Base-by-base conservation (phyloP, 2,113 vertebrate genomes). In the Jaculus jaculus region DNA sequence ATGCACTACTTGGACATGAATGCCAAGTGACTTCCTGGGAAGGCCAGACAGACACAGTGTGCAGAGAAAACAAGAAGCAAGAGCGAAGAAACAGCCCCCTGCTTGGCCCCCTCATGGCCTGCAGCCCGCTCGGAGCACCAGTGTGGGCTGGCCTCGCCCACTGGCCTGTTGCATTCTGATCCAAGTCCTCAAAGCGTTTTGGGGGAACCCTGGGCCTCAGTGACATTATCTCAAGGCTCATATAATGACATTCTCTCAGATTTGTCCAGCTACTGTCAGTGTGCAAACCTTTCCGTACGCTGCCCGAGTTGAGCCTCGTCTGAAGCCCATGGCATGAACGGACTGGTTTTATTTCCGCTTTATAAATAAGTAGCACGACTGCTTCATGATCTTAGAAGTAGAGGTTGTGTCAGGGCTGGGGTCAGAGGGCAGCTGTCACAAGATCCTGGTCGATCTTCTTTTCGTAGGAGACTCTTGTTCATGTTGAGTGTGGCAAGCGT, bases 341-440 rank as follows among this genome's bases (percentile, higher is more conserved):
- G 60, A 13, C 20, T 78, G 20, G 6, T 28, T 61, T 89, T 90
- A 34, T 80, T 71, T 88, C 86, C 73, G 54, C n/a, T 77, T 47
- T 23, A 3, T 66, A 28, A 71, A 39, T 17, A 65, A 61, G 5
- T 18, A 47, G 3, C 17, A 0, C 47, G 68, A 47, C 69, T 74
- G 69, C 47, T 63, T 60, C n/a, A 34, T 61, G 79, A 47, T 81
- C 28, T 17, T 66, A 84, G 37, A 65, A 21, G 39, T 68, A 87
- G 37, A 65, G 21, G 39, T 68, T n/a, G 47, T 77, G 12, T 37
- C 39, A 2, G n/a, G 30, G 39, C 66, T 11, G 2, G 6, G 4
- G 23, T 69, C 72, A 78, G 54, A 84, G 12, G 26, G 0, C 28
- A 28, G 65, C 71, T 39, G 21, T 79, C 32, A 81, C n/a, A 10